Percentiles rank a stretch among this genome's conserved stretches.
phyloP scores from a whole-genome alignment of 2,888 invertebrate genomes.

The Craniophora ligustri region DNA sequence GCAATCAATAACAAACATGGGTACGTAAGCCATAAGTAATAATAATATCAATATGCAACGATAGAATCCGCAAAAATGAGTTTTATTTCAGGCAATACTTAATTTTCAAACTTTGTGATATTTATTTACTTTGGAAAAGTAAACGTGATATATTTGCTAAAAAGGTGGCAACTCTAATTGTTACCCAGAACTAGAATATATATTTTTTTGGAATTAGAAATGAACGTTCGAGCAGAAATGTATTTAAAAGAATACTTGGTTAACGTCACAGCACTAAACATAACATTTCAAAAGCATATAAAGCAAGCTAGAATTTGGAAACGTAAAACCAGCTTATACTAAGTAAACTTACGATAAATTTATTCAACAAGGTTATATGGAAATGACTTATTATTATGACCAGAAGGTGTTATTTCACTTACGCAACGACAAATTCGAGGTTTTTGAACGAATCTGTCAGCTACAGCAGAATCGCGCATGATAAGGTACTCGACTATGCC shows the following conservation, averaged over 20 bases:
- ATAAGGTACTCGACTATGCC: slow-evolving; percentile 50
- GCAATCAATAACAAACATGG: no score
- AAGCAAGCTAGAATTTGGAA: slow-evolving; percentile 41
- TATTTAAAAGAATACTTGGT: slow-evolving; percentile 20
- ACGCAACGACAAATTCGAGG: slow-evolving; percentile 20
- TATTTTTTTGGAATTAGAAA: slow-evolving; percentile 26
- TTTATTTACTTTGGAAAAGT: no score
- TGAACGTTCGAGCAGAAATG: slow-evolving; percentile 24
- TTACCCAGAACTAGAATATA: slow-evolving; percentile 51
- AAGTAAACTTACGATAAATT: slow-evolving; percentile 38
- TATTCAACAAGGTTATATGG: slow-evolving; percentile 44
- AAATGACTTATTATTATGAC: slow-evolving; percentile 56
- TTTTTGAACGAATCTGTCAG: slow-evolving; percentile 31
- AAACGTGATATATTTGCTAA: no score
- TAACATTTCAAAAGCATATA: slow-evolving; percentile 40
- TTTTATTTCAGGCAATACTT: no score
- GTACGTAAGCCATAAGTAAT: no score
- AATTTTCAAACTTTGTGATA: no score
- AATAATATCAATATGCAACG: no score
- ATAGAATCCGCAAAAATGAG: no score
- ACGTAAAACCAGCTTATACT: slow-evolving; percentile 38
- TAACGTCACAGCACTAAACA: slow-evolving; percentile 31
- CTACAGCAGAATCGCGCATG: slow-evolving; percentile 25
- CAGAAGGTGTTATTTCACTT: slow-evolving; percentile 50
- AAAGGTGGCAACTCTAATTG: no score